A percentile compares a stretch with the other conserved stretches of the same genome.
Evolutionary conservation across 2,888 invertebrate species (phyloP).

Genomic region (Merodon equestris): DNA sequence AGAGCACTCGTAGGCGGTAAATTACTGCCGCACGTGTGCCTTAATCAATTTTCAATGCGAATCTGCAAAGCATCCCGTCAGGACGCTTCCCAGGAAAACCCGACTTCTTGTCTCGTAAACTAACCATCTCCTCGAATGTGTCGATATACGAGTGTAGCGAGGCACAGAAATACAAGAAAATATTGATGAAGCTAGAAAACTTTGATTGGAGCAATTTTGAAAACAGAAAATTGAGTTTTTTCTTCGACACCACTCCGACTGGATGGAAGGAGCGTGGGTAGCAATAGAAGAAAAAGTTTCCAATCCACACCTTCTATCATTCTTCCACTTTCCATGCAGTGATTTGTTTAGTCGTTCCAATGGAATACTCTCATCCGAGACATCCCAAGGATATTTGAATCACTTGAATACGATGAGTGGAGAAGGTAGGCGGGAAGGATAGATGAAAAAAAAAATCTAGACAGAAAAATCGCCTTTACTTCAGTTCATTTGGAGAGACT

Average conservation of each 20-base stretch:
- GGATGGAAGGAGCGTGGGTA: neutral
- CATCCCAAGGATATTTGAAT: conserved; percentile 42
- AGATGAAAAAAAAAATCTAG: conserved; percentile 21
- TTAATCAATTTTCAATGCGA: too few species aligned
- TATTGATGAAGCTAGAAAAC: conserved; percentile 68
- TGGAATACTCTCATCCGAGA: conserved; percentile 22
- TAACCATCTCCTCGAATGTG: too few species aligned
- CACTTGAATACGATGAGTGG: neutral
- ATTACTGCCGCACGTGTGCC: too few species aligned
- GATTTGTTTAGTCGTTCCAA: conserved; percentile 61
- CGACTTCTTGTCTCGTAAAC: too few species aligned
- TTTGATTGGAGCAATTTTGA: conserved; percentile 66
- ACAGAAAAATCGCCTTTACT: conserved; percentile 27
- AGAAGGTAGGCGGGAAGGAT: neutral
- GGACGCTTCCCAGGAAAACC: too few species aligned
- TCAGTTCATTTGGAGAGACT: conserved; percentile 49
- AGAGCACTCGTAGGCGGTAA: too few species aligned
- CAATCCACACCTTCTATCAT: conserved; percentile 52
- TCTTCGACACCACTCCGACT: conserved; percentile 1
- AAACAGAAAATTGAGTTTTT: conserved; percentile 67
- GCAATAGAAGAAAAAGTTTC: conserved; percentile 45
- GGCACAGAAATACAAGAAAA: too few species aligned
- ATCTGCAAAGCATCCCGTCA: too few species aligned
- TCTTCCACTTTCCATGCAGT: conserved; percentile 33
- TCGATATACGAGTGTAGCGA: too few species aligned